A percentile compares a stretch with the other conserved stretches of the same genome.
Conservation (phyloP, 2,113 vertebrate genomes). For the Sylvicapra grimmia region DNA sequence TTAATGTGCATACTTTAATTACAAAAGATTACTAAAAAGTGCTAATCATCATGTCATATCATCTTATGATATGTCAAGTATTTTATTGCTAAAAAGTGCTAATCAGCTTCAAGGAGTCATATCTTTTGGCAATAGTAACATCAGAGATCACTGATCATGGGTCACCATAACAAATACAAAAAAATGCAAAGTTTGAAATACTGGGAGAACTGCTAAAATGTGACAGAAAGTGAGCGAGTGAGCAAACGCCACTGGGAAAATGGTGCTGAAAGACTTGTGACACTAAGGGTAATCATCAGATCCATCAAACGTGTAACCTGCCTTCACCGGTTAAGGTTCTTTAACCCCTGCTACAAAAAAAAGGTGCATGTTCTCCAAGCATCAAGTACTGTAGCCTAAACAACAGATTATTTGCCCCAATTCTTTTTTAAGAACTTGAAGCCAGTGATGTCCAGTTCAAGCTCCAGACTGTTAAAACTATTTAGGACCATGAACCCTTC, state of each 20-base stretch:
- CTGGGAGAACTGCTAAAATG: not conserved
- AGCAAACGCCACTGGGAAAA: not conserved
- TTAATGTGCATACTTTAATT: not conserved
- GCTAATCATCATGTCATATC: not conserved
- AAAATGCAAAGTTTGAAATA: not conserved
- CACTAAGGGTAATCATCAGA: not conserved
- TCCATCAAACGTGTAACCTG: not conserved
- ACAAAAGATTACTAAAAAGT: not conserved
- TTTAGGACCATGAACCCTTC: not conserved
- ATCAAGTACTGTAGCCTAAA: not conserved
- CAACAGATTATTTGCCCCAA: not conserved
- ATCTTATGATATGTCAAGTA: not conserved
- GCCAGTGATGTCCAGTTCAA: not conserved
- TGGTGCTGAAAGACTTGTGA: not conserved
- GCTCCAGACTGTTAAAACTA: not conserved
- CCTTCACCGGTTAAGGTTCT: not conserved
- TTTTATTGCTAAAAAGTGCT: not conserved
- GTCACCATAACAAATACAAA: not conserved
- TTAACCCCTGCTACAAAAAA: not conserved
- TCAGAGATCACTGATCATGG: not conserved
- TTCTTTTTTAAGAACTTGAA: not conserved
- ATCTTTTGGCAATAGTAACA: not conserved
- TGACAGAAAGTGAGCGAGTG: not conserved
- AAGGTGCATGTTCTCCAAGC: not conserved
- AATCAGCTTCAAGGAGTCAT: not conserved